Evolutionary conservation across 53 echinoderm and acorn worm genomes (phyloP).

Genomic region (Paelopatides confundens): DNA sequence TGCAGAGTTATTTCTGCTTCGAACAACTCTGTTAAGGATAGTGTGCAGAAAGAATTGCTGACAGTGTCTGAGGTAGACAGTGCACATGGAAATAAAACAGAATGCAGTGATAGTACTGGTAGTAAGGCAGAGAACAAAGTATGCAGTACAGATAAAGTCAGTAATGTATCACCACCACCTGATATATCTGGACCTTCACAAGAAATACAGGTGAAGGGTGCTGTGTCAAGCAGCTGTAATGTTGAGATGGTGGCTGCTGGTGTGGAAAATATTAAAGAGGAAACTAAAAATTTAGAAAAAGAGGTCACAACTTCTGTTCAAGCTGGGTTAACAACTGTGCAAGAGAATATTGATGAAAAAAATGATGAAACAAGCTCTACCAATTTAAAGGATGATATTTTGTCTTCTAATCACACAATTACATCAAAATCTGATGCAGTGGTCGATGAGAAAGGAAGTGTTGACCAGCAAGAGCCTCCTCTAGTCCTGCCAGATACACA

Average conservation of each 20-base stretch:
- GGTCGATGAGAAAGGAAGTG: neutral
- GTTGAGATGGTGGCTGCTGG: neutral
- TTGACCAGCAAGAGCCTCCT: neutral
- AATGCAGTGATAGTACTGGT: neutral
- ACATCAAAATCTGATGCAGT: neutral
- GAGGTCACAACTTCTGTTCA: neutral
- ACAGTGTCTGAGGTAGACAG: neutral
- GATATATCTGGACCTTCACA: neutral
- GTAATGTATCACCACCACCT: neutral
- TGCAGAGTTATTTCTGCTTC: neutral
- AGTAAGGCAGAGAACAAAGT: too few species aligned
- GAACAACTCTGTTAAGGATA: neutral
- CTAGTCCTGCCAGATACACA: neutral
- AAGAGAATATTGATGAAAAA: neutral
- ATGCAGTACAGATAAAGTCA: neutral
- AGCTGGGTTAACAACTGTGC: neutral
- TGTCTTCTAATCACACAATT: neutral
- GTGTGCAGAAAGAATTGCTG: neutral
- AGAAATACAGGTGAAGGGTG: neutral
- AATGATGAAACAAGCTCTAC: neutral
- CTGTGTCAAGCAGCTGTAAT: neutral
- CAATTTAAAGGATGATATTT: neutral
- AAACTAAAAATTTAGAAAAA: neutral
- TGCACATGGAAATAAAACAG: neutral
- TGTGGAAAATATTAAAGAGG: neutral